These are phyloP conservation scores for Drosophila limbata DNA, from an alignment of 2,888 invertebrate species.

Conservation along the genomic window DNA sequence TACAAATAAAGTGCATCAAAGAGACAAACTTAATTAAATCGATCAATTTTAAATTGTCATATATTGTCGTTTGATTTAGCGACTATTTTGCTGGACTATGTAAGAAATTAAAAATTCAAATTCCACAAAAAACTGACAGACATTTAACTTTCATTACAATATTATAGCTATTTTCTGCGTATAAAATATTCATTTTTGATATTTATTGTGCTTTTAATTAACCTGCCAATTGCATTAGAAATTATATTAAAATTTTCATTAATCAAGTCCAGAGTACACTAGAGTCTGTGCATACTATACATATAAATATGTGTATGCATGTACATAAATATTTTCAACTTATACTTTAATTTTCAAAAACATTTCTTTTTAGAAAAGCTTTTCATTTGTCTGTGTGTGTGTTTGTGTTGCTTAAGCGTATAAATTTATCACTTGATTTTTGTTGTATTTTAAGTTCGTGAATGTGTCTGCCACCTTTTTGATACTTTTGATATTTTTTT, in stretches of 20 bases:
- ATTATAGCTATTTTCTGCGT: neutral
- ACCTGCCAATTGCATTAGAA: slow-evolving; percentile 3
- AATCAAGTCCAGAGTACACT: neutral
- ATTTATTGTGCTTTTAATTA: neutral
- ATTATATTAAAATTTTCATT: neutral
- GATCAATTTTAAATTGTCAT: neutral
- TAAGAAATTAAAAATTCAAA: neutral
- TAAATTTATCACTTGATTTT: slow-evolving; percentile 39
- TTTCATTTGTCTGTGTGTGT: slow-evolving; percentile 1
- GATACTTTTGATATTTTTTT: slow-evolving; percentile 25
- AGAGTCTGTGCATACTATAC: neutral
- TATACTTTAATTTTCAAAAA: slow-evolving; percentile 11
- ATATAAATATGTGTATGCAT: slow-evolving; percentile 1
- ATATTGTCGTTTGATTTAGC: neutral
- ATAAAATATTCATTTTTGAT: neutral
- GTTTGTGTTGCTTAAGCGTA: slow-evolving; percentile 41
- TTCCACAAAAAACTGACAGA: neutral
- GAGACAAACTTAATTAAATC: neutral
- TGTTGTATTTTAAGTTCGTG: slow-evolving; percentile 12
- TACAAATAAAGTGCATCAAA: slow-evolving; percentile 10
- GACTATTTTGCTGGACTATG: neutral
- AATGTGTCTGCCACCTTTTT: slow-evolving; percentile 18
- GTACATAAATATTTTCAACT: slow-evolving; percentile 9
- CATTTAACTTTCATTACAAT: slow-evolving; percentile 1
- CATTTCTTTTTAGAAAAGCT: slow-evolving; percentile 34